Evolutionary conservation across 2,888 invertebrate genomes (phyloP).

Genomic region (Parnassius smintheus): DNA sequence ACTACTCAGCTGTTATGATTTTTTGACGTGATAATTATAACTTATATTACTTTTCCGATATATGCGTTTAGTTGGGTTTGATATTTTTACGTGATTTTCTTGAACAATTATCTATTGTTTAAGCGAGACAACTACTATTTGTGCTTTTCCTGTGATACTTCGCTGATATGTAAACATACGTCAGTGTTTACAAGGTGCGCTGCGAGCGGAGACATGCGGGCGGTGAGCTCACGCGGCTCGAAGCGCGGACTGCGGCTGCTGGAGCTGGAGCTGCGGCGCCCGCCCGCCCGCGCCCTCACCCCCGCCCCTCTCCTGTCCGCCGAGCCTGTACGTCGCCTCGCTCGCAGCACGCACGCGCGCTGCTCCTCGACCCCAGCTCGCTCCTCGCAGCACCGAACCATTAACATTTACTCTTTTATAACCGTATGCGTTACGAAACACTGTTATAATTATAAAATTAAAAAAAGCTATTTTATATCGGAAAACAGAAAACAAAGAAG

Average conservation of each 20-base stretch:
- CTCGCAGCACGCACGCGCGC: too few relatives aligned
- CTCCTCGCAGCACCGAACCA: too few relatives aligned
- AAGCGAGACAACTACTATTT: too few relatives aligned
- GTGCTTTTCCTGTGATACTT: too few relatives aligned
- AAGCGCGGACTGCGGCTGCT: constrained; percentile 20
- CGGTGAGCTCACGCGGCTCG: not conserved
- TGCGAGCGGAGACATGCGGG: constrained; percentile 21
- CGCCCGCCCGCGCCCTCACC: not conserved
- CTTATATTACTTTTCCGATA: not conserved
- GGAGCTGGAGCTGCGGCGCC: constrained; percentile 23
- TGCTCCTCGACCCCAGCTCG: too few relatives aligned
- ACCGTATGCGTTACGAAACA: not conserved
- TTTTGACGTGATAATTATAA: not conserved
- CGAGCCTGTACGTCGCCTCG: too few relatives aligned
- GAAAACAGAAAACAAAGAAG: too few relatives aligned
- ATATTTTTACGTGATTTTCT: too few relatives aligned
- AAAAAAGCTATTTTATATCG: too few relatives aligned
- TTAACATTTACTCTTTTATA: not conserved
- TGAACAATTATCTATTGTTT: too few relatives aligned
- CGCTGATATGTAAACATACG: too few relatives aligned
- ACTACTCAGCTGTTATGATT: not conserved
- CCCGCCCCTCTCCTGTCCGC: not conserved
- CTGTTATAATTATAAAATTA: not conserved
- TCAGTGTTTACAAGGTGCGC: constrained; percentile 14
- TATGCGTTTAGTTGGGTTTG: not conserved